phyloP scores from a whole-genome alignment of 92 coral and sea anemone genomes.

The Epizoanthus scotinus region DNA sequence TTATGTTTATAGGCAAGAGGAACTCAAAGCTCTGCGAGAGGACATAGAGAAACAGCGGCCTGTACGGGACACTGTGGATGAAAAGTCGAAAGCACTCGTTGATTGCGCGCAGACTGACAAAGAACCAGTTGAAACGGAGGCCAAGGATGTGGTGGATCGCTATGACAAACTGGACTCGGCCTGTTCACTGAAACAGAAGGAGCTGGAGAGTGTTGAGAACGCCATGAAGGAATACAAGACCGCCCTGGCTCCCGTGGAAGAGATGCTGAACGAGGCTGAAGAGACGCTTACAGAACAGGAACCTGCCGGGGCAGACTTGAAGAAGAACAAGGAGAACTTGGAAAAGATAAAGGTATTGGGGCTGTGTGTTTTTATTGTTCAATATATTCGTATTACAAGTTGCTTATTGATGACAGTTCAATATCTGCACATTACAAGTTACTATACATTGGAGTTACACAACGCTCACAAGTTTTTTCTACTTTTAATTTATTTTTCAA shows the following conservation, averaged over 20 bases:
- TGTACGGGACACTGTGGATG: slow-evolving; percentile 78
- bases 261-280: slow-evolving; percentile 67
- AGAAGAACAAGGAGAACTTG: slow-evolving; percentile 82
- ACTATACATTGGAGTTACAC: no score
- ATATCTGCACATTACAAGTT: no score
- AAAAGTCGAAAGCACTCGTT: slow-evolving; percentile 65
- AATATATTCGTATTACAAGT: no score
- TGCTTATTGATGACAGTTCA: no score
- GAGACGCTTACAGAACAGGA: slow-evolving; percentile 59
- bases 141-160: slow-evolving; percentile 78
- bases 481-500: no score
- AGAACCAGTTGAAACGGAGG: slow-evolving; percentile 66
- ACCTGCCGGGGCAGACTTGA: slow-evolving; percentile 79
- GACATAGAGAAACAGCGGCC: slow-evolving; percentile 80
- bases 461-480: no score
- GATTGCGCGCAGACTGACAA: slow-evolving; percentile 75
- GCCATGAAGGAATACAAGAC: slow-evolving; percentile 57
- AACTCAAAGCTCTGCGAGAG: slow-evolving; percentile 47
- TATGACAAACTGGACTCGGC: slow-evolving; percentile 76
- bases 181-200: slow-evolving; percentile 64
- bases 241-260: slow-evolving; percentile 69
- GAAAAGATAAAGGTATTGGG: slow-evolving; percentile 74
- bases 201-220: slow-evolving; percentile 55
- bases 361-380: no score
- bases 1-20: slow-evolving; percentile 38